Evolutionary conservation across 2,888 invertebrate species (phyloP).

Genomic region (Diplolepis rosae): DNA sequence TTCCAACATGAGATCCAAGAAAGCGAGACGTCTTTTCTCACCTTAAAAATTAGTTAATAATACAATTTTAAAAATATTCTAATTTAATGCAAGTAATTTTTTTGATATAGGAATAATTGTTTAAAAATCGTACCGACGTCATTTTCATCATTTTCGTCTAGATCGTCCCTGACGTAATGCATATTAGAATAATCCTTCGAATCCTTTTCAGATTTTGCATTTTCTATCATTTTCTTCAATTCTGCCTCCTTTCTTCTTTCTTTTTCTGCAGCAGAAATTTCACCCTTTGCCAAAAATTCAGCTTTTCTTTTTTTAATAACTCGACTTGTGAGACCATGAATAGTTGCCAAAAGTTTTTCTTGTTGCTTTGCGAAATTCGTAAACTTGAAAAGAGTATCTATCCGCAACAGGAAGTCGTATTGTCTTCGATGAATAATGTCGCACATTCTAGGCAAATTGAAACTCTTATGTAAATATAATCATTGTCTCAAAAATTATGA

Average conservation of each 20-base stretch:
- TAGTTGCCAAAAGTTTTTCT: slow-evolving; percentile 71
- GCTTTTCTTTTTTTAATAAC: slow-evolving; percentile 66
- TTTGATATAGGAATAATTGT: neutral
- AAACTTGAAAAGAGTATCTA: slow-evolving; percentile 74
- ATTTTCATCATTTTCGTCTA: slow-evolving; percentile 75
- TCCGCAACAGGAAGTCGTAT: slow-evolving; percentile 74
- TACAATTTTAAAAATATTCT: neutral
- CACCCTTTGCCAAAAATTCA: slow-evolving; percentile 49
- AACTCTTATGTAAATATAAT: neutral
- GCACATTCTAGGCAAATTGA: slow-evolving; percentile 73
- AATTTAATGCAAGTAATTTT: neutral
- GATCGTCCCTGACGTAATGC: slow-evolving; percentile 68
- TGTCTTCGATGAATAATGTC: slow-evolving; percentile 76
- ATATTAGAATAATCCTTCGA: slow-evolving; percentile 46
- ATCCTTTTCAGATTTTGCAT: slow-evolving; percentile 3
- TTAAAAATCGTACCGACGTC: slow-evolving; percentile 69
- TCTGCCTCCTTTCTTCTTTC: slow-evolving; percentile 37
- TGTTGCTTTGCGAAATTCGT: slow-evolving; percentile 74
- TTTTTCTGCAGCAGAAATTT: slow-evolving; percentile 40
- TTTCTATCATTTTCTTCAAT: neutral
- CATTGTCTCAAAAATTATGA: neutral
- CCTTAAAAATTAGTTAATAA: slow-evolving; percentile 67
- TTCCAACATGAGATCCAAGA: slow-evolving; percentile 89
- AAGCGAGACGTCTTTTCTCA: slow-evolving; percentile 88
- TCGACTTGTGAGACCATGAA: slow-evolving; percentile 74